phyloP scores from a whole-genome alignment of 1,140 invertebrate genomes.

The Drosophila sp. region DNA sequence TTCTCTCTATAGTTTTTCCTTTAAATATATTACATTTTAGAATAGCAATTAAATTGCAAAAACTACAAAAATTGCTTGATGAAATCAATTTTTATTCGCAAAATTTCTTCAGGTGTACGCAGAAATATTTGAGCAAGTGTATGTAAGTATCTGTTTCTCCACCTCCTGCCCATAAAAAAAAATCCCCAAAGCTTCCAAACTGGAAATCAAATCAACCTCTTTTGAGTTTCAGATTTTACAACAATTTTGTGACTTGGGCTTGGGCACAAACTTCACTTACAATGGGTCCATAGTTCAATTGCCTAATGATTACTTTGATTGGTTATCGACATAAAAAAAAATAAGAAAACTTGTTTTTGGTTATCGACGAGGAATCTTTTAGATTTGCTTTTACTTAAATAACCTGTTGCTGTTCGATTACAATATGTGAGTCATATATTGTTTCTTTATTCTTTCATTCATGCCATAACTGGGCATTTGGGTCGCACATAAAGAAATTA shows the following conservation, averaged over 20 bases:
- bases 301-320: slow-evolving; percentile 9
- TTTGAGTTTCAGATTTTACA: slow-evolving; percentile 67
- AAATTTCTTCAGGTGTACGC: background rate
- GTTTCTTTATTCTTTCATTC: background rate
- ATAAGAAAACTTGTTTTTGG: slow-evolving; percentile 13
- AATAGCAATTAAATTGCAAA: no score
- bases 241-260: slow-evolving; percentile 62
- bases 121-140: background rate
- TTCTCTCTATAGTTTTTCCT: no score
- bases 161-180: background rate
- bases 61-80: no score
- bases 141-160: background rate
- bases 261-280: slow-evolving; percentile 49
- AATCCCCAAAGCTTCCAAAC: slow-evolving; percentile 30
- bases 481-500: slow-evolving; percentile 44
- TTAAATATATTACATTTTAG: no score
- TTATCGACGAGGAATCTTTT: slow-evolving; percentile 12
- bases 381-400: slow-evolving; percentile 9
- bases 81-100: no score
- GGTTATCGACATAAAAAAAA: background rate
- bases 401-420: slow-evolving; percentile 43
- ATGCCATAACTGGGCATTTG: slow-evolving; percentile 36
- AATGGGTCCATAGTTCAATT: slow-evolving; percentile 15
- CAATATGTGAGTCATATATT: slow-evolving; percentile 53
- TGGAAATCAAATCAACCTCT: slow-evolving; percentile 57